Conservation (phyloP, 2,888 invertebrate genomes). For the Tetrapedia diversipes region DNA sequence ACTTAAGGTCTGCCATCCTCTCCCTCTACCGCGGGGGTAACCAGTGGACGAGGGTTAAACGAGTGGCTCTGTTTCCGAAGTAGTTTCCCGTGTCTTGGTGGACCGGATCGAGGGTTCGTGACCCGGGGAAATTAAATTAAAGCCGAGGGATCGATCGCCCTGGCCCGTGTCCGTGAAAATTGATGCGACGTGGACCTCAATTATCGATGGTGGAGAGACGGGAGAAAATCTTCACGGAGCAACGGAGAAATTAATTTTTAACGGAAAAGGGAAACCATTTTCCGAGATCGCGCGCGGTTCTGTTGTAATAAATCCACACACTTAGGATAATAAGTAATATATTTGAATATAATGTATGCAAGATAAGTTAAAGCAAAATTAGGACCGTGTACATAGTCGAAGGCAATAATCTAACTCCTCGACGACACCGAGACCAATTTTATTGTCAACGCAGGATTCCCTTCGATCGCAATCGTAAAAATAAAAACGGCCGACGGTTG, state of each 20-base stretch:
- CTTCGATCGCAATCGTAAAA: no score
- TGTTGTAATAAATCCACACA: no score
- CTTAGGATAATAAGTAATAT: no score
- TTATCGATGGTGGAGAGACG: background rate
- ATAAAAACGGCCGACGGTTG: no score
- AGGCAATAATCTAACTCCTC: no score
- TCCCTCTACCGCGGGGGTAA: no score
- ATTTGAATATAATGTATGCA: no score
- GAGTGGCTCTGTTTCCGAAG: conserved; percentile 31
- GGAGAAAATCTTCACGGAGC: background rate
- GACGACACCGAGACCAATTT: no score
- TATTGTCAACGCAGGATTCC: no score
- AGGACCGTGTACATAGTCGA: no score
- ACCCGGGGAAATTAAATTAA: conserved; percentile 65
- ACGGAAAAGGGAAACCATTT: background rate
- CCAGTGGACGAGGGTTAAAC: conserved; percentile 30
- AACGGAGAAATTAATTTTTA: conserved; percentile 34
- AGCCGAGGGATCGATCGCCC: conserved; percentile 49
- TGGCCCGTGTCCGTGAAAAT: conserved; percentile 42
- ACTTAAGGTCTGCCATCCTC: background rate
- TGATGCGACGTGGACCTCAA: conserved; percentile 48
- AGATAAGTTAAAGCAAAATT: no score
- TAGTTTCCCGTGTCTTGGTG: conserved; percentile 21
- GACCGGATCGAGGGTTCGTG: conserved; percentile 51
- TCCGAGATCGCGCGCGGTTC: background rate